Conservation (phyloP, 2,888 invertebrate genomes). For the Sarcophaga variegata region DNA sequence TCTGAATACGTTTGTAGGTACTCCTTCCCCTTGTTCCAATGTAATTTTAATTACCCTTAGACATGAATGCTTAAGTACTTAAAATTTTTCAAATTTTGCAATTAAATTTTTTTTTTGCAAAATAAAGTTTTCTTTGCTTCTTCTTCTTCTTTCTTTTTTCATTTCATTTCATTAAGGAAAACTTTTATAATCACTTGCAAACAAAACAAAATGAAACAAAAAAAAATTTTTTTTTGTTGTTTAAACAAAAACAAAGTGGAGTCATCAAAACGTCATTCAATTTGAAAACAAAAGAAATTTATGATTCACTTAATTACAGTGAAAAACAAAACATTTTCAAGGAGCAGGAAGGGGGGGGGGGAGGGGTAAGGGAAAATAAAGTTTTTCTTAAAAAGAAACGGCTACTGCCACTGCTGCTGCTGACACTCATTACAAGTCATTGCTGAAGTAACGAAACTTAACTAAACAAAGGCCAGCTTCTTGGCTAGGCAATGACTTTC, state of each 20-base stretch:
- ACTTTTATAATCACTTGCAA: conserved; percentile 25
- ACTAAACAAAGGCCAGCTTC: background rate
- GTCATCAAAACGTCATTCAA: background rate
- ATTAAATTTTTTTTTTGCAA: conserved; percentile 17
- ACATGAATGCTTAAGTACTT: conserved; percentile 29
- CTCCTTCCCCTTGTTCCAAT: background rate
- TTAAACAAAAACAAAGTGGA: conserved; percentile 3
- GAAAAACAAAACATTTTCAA: no score
- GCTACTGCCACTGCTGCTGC: background rate
- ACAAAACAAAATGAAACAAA: background rate
- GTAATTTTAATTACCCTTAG: conserved; percentile 49
- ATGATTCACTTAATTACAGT: background rate
- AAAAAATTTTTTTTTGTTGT: background rate
- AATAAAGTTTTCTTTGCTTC: conserved; percentile 26
- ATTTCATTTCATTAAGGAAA: background rate
- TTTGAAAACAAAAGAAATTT: background rate
- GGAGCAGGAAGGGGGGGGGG: no score
- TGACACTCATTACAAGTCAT: background rate
- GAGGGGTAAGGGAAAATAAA: no score
- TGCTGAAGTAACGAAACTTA: background rate
- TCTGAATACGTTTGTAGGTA: background rate
- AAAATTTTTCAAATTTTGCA: conserved; percentile 22
- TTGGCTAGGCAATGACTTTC: background rate
- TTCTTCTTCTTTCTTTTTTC: background rate
- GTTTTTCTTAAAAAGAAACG: background rate